Evolutionary conservation across 2,113 vertebrate species (phyloP).

Genomic region (Aramus guarauna): DNA sequence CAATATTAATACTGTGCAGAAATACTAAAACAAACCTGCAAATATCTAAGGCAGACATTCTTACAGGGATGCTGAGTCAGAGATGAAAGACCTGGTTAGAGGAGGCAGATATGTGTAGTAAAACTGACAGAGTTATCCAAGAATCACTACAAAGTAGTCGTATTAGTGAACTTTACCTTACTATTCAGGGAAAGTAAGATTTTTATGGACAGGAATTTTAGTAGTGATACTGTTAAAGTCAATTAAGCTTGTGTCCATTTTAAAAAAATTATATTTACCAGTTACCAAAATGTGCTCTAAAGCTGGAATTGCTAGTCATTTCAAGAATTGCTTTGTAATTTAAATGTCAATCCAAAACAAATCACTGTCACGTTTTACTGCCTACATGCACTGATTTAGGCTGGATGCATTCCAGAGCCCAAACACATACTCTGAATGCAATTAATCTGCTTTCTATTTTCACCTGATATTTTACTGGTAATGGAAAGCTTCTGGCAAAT

Average conservation of each 20-base stretch:
- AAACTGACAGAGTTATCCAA: neutral
- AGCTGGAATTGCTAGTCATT: neutral
- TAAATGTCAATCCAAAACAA: neutral
- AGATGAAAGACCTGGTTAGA: neutral
- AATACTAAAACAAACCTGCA: neutral
- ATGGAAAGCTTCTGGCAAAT: neutral
- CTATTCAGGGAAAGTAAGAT: neutral
- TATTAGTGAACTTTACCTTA: neutral
- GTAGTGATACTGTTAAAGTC: neutral
- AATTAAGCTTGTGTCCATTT: neutral
- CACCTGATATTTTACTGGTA: neutral
- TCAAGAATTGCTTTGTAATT: neutral
- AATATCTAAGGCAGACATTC: neutral
- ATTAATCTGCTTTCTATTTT: neutral
- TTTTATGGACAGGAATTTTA: neutral
- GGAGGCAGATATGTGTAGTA: rapidly evolving
- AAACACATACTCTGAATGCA: neutral
- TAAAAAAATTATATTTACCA: neutral
- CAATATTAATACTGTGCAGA: neutral
- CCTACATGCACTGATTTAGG: neutral
- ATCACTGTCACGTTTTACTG: neutral
- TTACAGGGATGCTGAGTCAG: neutral
- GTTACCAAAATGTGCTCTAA: neutral
- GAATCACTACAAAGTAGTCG: neutral
- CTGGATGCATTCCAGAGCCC: neutral